A percentile compares a stretch with the other conserved stretches of the same genome.
Evolutionary conservation across 2,888 invertebrate species (phyloP).

Genomic region (Apotomis turbidana): DNA sequence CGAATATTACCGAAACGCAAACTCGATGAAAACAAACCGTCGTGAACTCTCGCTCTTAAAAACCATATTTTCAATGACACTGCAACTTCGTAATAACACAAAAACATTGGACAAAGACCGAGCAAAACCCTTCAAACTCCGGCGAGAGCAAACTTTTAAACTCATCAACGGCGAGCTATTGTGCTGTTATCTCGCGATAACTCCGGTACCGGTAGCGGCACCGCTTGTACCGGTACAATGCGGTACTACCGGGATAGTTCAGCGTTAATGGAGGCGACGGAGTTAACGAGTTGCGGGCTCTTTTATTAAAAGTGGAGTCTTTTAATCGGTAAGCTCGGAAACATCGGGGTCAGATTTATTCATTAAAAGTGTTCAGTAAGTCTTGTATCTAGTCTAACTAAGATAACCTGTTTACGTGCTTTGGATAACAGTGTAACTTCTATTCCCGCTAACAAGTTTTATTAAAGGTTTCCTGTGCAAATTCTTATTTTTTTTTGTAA

Average conservation of each 20-base stretch:
- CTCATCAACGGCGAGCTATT: slow-evolving; percentile 23
- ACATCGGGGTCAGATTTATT: slow-evolving; percentile 11
- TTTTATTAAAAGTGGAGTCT: slow-evolving; percentile 23
- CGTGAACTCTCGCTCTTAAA: slow-evolving; percentile 1
- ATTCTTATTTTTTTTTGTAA: too few relatives aligned
- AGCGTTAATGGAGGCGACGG: slow-evolving; percentile 20
- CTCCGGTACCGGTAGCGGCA: slow-evolving; percentile 18
- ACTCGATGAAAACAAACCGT: not conserved
- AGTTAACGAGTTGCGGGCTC: slow-evolving; percentile 25
- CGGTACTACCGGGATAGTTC: slow-evolving; percentile 21
- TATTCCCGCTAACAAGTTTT: not conserved
- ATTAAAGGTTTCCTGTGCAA: too few relatives aligned
- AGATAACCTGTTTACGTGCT: not conserved
- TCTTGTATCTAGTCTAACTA: not conserved
- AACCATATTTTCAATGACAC: not conserved
- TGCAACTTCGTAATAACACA: slow-evolving; percentile 10
- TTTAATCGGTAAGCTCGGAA: slow-evolving; percentile 17
- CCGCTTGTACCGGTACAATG: slow-evolving; percentile 14
- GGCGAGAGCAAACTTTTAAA: slow-evolving; percentile 20
- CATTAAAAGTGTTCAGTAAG: slow-evolving; percentile 26
- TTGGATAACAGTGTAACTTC: not conserved
- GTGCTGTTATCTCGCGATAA: slow-evolving; percentile 6
- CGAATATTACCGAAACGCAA: not conserved
- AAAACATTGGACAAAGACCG: slow-evolving; percentile 10
- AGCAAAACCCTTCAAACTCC: slow-evolving; percentile 18